Evolutionary conservation across 2,888 invertebrate species (phyloP), one percentile per base, ranked within the genome.

Genomic region (Gonocerus acuteangulatus): DNA sequence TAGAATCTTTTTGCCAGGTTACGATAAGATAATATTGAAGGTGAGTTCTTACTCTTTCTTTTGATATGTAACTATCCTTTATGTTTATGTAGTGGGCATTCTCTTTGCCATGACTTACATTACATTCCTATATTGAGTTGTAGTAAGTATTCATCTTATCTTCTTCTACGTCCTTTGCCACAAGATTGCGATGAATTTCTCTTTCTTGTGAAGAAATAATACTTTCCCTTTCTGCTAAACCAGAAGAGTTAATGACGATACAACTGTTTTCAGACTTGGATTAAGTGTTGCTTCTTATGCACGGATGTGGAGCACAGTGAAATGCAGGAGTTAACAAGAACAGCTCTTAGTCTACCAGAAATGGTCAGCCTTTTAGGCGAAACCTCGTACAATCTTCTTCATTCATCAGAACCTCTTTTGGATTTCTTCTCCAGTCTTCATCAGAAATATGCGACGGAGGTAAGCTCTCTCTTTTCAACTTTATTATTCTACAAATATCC

Each of bases 181-280:
- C n/a, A n/a, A n/a, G n/a, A n/a, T n/a, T n/a, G n/a, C n/a, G n/a
- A n/a, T n/a, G n/a, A n/a, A n/a, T n/a, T n/a, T n/a, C n/a, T n/a
- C n/a, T n/a, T n/a, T n/a, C n/a, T n/a, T n/a, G n/a, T n/a, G n/a
- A n/a, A n/a, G n/a, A n/a, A n/a, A n/a, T n/a, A n/a, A n/a, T n/a
- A n/a, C n/a, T n/a, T n/a, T n/a, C n/a, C n/a, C n/a, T n/a, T n/a
- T n/a, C n/a, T n/a, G n/a, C n/a, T n/a, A n/a, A n/a, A n/a, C n/a
- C n/a, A n/a, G n/a, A n/a, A n/a, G n/a, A n/a, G n/a, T n/a, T n/a
- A n/a, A n/a, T n/a, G n/a, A n/a, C n/a, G n/a, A n/a, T n/a, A n/a
- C n/a, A n/a, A 27, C 6, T n/a, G 19, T 34, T 62, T 62, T n/a
- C 48, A 68, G 68, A 65, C 67, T 13, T 68, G 68, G 68, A 52